Base-by-base conservation (phyloP, 2,888 invertebrate species). In the Anorthoa munda region DNA sequence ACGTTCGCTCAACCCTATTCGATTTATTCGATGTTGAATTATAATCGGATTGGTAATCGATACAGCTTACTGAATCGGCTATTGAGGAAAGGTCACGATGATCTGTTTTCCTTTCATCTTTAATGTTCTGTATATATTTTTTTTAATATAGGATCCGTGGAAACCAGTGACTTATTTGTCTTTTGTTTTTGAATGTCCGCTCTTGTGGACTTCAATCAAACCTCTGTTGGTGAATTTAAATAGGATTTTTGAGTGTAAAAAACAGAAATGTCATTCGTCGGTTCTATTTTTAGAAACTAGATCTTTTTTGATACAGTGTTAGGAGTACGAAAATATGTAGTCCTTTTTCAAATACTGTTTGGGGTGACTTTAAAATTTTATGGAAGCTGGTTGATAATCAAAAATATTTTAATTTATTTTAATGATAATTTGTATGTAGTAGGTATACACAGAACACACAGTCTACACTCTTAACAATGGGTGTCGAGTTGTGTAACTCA, bases 1-100 rank as follows among this genome's bases (percentile, higher is more conserved):
- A 76, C 77, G 71, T 72, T 77, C 72, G 70, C n/a, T 72, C 84
- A 65, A 81, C 71, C 72, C 78, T 78, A 84, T 75, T 75, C 77
- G 83, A 83, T 86, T 82, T 72, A 84, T 77, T 79, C 79, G 72
- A 84, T 82, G 66, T 66, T 55, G 53, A 84, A 73, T 79, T 68
- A 76, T 82, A 78, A 87, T 71, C 84, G 78, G 51, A 66, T 75
- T 59, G 21, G 63, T 77, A 80, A 84, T 78, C 80, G 77, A 86
- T 78, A 75, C 63, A 55, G 74, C 58, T 79, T 73, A 75, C 59
- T 66, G 60, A 84, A 83, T 70, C 59, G 60, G 58, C 26, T 78
- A 60, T 70, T 63, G 46, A 65, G 65, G 31, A 80, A 66, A 69
- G 79, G 84, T 83, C 75, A 75, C 46, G 55, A n/a, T 72, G 71